Evolutionary conservation across 2,113 vertebrate species (phyloP).

Genomic region (Cercocebus atys): DNA sequence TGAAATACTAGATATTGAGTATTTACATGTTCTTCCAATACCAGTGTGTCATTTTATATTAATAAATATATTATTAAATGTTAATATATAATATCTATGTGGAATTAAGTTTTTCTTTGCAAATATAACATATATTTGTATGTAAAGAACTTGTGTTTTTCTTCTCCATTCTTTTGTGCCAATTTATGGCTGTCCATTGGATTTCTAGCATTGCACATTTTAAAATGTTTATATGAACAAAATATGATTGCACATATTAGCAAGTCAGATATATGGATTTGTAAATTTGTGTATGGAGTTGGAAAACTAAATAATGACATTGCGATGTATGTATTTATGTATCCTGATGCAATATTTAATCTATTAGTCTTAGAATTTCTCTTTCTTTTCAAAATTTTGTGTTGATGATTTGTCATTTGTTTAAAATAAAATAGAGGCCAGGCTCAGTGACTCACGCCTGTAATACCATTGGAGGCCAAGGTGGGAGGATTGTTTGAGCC

Average conservation of each 20-base stretch:
- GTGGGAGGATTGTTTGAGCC: too few species aligned
- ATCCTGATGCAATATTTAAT: constrained; percentile 10
- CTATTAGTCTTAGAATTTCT: background rate
- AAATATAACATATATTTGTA: background rate
- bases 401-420: constrained; percentile 35
- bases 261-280: background rate
- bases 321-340: background rate
- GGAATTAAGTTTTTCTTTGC: background rate
- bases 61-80: too few species aligned
- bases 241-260: constrained; percentile 28
- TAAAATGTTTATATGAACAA: constrained; percentile 37
- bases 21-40: background rate
- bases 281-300: background rate
- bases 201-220: background rate
- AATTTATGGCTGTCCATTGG: background rate
- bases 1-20: background rate
- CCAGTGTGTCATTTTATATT: background rate
- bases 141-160: constrained; percentile 4
- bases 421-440: constrained; percentile 10
- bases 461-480: too few species aligned
- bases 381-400: constrained; percentile 29
- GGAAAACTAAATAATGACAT: constrained; percentile 2
- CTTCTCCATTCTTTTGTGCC: constrained; percentile 8
- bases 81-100: background rate
- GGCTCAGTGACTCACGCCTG: too few species aligned